A percentile compares a stretch with the other conserved stretches of the same genome.
Evolutionary conservation across 2,888 invertebrate genomes (phyloP).

Genomic region (Idaea aversata): DNA sequence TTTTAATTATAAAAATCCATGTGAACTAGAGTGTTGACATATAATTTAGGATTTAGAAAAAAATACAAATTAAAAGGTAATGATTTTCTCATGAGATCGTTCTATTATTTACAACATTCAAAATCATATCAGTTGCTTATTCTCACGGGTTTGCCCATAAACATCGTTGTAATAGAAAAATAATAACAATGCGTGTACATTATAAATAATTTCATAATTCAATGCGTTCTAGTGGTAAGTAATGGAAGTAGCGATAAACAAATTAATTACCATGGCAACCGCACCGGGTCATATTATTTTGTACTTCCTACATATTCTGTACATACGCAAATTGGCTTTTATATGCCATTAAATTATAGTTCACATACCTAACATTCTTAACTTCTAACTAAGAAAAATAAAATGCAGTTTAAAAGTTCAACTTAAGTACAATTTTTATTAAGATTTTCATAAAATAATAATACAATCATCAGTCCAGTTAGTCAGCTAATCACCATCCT

Average conservation of each 20-base stretch:
- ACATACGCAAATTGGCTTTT: no score
- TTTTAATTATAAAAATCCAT: neutral
- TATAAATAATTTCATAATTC: constrained; percentile 21
- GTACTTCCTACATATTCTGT: neutral
- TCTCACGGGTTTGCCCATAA: constrained; percentile 19
- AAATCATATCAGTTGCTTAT: constrained; percentile 9
- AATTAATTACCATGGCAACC: constrained; percentile 20
- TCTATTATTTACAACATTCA: neutral
- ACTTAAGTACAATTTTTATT: constrained; percentile 1
- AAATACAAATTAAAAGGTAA: neutral
- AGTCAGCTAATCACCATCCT: constrained; percentile 29
- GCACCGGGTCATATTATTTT: neutral
- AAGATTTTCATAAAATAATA: neutral
- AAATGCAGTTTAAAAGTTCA: neutral
- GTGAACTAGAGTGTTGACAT: neutral
- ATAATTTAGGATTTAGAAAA: neutral
- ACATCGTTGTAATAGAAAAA: constrained; percentile 8
- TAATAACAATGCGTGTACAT: constrained; percentile 1
- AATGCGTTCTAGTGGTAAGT: constrained; percentile 20
- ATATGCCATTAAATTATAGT: neutral
- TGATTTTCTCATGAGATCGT: constrained; percentile 1
- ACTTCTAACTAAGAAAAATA: neutral
- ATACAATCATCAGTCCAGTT: constrained; percentile 21
- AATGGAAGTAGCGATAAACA: constrained; percentile 18
- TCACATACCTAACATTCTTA: neutral